Evolutionary conservation across 2,113 vertebrate genomes (phyloP).

Genomic region (Coptodon bakossiorum): DNA sequence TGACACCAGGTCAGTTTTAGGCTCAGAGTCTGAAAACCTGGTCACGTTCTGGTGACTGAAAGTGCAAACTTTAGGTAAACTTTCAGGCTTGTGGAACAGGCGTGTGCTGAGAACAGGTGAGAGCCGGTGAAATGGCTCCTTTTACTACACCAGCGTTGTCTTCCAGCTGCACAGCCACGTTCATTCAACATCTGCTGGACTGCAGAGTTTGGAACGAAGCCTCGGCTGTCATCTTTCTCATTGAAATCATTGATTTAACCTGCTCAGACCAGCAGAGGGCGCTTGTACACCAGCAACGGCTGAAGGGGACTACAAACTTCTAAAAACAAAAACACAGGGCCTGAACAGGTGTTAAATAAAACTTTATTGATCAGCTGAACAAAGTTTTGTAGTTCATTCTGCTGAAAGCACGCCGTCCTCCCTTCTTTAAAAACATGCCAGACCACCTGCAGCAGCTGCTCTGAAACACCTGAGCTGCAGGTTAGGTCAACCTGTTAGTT

Average conservation of each 20-base stretch:
- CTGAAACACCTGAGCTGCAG: not conserved
- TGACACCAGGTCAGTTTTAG: not conserved
- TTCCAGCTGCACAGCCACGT: not conserved
- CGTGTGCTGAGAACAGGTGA: not conserved
- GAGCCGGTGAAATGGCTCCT: not conserved
- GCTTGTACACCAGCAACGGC: not conserved
- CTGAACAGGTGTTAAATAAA: not conserved
- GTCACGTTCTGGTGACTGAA: not conserved
- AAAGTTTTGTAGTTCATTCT: not conserved
- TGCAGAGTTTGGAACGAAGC: not conserved
- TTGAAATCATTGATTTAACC: not conserved
- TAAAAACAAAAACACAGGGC: not conserved
- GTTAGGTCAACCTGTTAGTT: not conserved
- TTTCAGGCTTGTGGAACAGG: not conserved
- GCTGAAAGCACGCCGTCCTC: not conserved
- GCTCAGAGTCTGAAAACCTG: not conserved
- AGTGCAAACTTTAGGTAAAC: not conserved
- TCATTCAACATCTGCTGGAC: not conserved
- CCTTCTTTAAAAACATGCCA: not conserved
- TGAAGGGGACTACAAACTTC: not conserved
- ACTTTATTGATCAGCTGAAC: not conserved
- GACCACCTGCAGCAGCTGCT: not conserved
- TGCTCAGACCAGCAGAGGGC: not conserved
- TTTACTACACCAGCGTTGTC: not conserved
- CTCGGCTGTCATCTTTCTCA: not conserved